Percentiles rank a stretch among this genome's conserved stretches.
Conservation (phyloP, 2,888 invertebrate genomes). For the Leptopilina drosophilae region DNA sequence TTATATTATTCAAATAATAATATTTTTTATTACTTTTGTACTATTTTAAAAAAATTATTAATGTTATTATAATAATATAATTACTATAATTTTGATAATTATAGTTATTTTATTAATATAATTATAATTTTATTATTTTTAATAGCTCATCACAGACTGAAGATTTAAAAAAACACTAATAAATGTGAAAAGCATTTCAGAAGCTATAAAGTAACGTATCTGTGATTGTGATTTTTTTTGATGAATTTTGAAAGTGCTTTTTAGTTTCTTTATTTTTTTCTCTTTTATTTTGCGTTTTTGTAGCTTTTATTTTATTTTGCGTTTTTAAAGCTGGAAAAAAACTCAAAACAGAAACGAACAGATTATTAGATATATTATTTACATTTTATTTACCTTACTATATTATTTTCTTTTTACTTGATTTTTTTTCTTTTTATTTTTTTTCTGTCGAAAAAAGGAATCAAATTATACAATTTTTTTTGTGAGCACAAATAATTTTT, state of each 20-base stretch:
- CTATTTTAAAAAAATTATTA: background rate
- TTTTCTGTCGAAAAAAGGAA: too few species aligned
- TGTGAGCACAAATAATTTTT: conserved; percentile 20
- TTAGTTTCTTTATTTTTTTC: background rate
- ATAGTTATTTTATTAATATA: background rate
- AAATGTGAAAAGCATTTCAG: conserved; percentile 10
- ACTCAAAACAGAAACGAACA: background rate
- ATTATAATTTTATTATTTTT: background rate
- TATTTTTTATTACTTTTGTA: background rate
- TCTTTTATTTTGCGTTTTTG: background rate
- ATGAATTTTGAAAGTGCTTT: background rate
- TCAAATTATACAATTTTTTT: too few species aligned
- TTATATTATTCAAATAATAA: background rate
- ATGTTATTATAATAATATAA: background rate
- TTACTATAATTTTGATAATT: background rate
- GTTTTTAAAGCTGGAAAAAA: background rate
- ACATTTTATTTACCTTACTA: too few species aligned
- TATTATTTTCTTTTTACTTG: background rate
- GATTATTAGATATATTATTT: background rate
- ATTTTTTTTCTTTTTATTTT: too few species aligned
- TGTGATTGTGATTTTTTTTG: conserved; percentile 23
- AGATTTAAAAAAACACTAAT: background rate
- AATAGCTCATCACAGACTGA: background rate
- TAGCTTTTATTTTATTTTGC: background rate
- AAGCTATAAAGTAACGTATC: conserved; percentile 21